Evolutionary conservation across 2,888 invertebrate species (phyloP).

Genomic region (Ophonus ardosiacus): DNA sequence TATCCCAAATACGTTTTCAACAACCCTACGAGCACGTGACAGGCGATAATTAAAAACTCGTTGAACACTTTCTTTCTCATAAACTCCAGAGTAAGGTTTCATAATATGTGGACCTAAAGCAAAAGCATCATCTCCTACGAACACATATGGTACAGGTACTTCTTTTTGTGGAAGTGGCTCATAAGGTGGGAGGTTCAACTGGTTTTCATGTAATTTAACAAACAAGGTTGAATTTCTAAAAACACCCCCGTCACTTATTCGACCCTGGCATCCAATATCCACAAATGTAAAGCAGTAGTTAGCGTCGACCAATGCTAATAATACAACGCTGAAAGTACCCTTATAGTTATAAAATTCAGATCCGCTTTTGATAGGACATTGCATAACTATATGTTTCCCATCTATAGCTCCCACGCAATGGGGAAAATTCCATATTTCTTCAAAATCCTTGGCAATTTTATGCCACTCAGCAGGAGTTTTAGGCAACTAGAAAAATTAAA

Average conservation of each 20-base stretch:
- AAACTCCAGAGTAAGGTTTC: constrained; percentile 21
- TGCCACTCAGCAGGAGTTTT: constrained; percentile 65
- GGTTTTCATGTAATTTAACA: not conserved
- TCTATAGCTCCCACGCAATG: constrained; percentile 66
- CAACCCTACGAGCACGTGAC: constrained; percentile 21
- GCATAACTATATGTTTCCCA: constrained; percentile 66
- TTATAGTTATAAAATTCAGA: constrained; percentile 66
- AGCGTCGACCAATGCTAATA: constrained; percentile 67
- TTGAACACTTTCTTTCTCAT: constrained; percentile 9
- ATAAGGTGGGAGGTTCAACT: not conserved
- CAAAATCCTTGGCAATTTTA: constrained; percentile 64
- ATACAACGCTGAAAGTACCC: constrained; percentile 66
- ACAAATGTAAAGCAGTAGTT: constrained; percentile 66
- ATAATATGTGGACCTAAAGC: not conserved
- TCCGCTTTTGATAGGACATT: constrained; percentile 66
- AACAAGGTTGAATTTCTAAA: constrained; percentile 56
- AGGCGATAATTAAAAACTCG: constrained; percentile 23
- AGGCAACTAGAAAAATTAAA: constrained; percentile 65
- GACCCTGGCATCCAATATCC: constrained; percentile 67
- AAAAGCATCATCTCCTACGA: constrained; percentile 33
- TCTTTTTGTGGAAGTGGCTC: not conserved
- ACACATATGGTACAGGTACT: not conserved
- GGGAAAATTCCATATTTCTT: constrained; percentile 65
- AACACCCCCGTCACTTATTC: constrained; percentile 67
- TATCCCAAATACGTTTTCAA: constrained; percentile 48